phyloP scores from a whole-genome alignment of 2,888 invertebrate species.

The Salpingus planirostris region DNA sequence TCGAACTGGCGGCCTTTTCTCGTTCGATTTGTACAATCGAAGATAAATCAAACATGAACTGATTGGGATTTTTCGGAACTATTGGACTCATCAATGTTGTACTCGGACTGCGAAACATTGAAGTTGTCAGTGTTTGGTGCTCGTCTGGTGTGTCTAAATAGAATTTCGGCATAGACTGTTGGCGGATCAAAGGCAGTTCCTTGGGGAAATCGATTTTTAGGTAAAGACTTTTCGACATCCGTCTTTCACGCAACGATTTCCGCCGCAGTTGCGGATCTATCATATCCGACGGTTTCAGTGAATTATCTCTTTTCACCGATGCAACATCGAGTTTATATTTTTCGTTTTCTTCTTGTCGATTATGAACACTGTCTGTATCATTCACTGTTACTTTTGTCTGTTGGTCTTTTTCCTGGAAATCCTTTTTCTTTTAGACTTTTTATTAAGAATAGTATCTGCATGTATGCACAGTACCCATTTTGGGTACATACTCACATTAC shows the following conservation, averaged over 20 bases:
- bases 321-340: too few species aligned
- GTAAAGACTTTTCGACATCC: constrained; percentile 36
- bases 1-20: constrained; percentile 18
- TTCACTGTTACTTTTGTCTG: too few species aligned
- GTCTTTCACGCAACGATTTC: constrained; percentile 34
- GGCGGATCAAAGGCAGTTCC: constrained; percentile 38
- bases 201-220: constrained; percentile 30
- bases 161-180: constrained; percentile 40
- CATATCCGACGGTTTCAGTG: too few species aligned
- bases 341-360: too few species aligned
- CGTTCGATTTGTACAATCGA: constrained; percentile 40
- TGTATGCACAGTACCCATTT: too few species aligned
- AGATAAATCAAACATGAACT: constrained; percentile 34
- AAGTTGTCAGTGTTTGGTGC: constrained; percentile 29
- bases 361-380: too few species aligned
- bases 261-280: too few species aligned
- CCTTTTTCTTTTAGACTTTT: constrained; percentile 11
- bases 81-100: constrained; percentile 33
- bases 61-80: constrained; percentile 22
- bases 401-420: constrained; percentile 5
- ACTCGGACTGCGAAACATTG: constrained; percentile 24
- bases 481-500: too few species aligned
- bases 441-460: too few species aligned
- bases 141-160: constrained; percentile 38
- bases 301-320: too few species aligned